Base-by-base conservation (phyloP, 2,888 invertebrate species). In the Pristionchus entomophagus region DNA sequence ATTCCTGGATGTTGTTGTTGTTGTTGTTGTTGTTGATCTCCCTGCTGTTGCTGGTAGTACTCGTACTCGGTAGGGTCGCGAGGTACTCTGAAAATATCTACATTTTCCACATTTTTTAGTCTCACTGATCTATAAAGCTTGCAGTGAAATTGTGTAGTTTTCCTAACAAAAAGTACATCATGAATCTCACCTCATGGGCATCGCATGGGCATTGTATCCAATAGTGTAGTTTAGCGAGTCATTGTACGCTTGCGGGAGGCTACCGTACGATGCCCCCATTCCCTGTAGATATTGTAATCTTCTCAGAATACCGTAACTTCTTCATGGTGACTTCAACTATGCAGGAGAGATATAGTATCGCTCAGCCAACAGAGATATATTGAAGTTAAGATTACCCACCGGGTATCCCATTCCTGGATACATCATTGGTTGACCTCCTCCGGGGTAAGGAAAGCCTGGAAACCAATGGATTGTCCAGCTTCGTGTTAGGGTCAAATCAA, bases 171-270 rank as follows among this genome's bases (percentile, higher is more conserved):
- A 69, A 10, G 19, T 35, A 1, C 4, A 73, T 1, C n/a, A 2
- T 17, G 19, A 78, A 10, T 8, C 38, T 29, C 12, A 84, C 83
- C 88, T 49, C n/a, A 88, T 81, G 5, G 88, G 88, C 59, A 85
- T 83, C 17, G 87, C 88, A n/a, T 88, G 87, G 4, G 87, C 38
- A 77, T 87, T 87, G 59, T 80, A 88, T 6, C 86, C 88, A 29
- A 88, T 80, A 3, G 86, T 84, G 65, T 84, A 84, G 45, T 65
- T 65, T 17, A 84, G 29, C 29, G 83, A 59, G 45, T 84, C 83
- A 3, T 65, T 41, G 62, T 84, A 84, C 6, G 83, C 83, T 3
- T 10, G 22, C 1, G 83, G 83, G 1, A 84, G 65, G n/a, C 65
- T 84, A 1, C 83, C 83, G 83, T 84, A 84, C 12, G 83, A 84